phyloP scores from a whole-genome alignment of 2,888 invertebrate species.

The Serrognathus titanus region DNA sequence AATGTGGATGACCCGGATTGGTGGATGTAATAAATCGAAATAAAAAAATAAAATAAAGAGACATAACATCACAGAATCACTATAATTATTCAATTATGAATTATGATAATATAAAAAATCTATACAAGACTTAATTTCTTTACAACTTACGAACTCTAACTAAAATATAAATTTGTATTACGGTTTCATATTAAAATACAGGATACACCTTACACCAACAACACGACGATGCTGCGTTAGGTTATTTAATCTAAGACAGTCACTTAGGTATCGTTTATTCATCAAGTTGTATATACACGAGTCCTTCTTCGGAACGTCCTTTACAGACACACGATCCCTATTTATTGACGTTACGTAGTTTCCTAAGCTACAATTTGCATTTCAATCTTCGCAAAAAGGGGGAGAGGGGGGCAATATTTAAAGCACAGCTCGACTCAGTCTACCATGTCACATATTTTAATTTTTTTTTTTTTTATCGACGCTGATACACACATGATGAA shows the following conservation, averaged over 20 bases:
- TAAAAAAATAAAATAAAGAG: background rate
- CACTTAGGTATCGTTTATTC: background rate
- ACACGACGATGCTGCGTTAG: background rate
- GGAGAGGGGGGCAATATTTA: no score
- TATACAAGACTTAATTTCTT: constrained; percentile 20
- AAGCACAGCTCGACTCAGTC: no score
- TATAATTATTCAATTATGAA: constrained; percentile 15
- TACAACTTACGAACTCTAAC: constrained; percentile 14
- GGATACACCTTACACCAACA: constrained; percentile 9
- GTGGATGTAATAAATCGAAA: no score
- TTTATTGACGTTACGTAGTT: constrained; percentile 13
- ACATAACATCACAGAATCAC: constrained; percentile 20
- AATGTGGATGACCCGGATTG: no score
- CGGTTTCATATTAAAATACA: constrained; percentile 16
- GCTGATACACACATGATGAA: no score
- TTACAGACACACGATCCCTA: background rate
- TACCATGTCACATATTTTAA: no score
- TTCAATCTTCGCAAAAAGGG: no score
- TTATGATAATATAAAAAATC: constrained; percentile 17
- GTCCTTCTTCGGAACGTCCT: no score
- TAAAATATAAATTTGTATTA: constrained; percentile 20
- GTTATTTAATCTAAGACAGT: background rate
- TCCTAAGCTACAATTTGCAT: background rate
- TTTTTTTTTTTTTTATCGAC: no score
- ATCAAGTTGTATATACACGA: background rate